These are phyloP conservation scores for Bimastos eiseni DNA, from an alignment of 2,888 invertebrate genomes.

Conservation along the genomic window DNA sequence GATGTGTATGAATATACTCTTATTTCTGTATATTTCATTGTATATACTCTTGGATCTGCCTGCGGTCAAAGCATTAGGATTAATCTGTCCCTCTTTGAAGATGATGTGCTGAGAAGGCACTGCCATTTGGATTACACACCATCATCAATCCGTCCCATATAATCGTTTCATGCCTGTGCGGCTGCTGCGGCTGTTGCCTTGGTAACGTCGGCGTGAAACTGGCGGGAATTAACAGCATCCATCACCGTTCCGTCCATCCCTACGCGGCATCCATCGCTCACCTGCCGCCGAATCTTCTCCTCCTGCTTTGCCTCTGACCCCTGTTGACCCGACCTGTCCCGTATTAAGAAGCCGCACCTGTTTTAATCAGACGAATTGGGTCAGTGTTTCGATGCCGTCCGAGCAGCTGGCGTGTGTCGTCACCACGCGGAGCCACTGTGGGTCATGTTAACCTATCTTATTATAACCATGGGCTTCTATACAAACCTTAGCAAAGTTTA, in stretches of 20 bases:
- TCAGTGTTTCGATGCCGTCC: background rate
- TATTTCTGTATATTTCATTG: background rate
- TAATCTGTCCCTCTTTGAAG: background rate
- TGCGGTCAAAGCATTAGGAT: background rate
- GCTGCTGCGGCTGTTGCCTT: background rate
- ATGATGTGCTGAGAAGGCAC: background rate
- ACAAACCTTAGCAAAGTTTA: too few relatives aligned
- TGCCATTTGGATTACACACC: background rate
- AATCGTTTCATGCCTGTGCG: background rate
- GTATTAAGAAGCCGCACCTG: background rate
- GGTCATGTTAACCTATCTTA: background rate
- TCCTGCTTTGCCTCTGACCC: background rate
- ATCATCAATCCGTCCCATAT: background rate
- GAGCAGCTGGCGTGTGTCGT: background rate
- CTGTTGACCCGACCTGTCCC: background rate
- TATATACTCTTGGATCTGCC: background rate
- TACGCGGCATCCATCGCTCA: background rate
- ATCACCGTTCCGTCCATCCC: background rate
- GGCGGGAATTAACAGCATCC: background rate
- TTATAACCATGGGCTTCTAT: too few relatives aligned
- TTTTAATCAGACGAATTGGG: background rate
- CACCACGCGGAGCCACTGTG: background rate
- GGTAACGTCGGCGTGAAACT: background rate
- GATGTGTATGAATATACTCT: background rate
- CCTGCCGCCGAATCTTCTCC: background rate